Evolutionary conservation across 2,113 vertebrate genomes (phyloP).

Genomic region (Triplophysa tibetana): DNA sequence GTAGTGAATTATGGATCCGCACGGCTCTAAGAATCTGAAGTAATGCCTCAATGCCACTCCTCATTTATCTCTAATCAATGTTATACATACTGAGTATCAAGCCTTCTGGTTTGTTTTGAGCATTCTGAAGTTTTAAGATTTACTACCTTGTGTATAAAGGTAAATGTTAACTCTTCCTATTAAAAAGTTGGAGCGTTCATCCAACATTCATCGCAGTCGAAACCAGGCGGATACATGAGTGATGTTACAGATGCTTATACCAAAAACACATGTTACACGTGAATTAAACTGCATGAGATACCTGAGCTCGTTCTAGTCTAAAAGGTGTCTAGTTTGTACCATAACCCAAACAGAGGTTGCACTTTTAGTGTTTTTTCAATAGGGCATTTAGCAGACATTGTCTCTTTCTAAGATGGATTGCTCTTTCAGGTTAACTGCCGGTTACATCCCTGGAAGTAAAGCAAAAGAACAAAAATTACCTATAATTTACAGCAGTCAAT

Average conservation of each 20-base stretch:
- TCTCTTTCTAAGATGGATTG: too few species aligned
- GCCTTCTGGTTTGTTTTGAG: slow-evolving; percentile 5
- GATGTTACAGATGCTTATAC: background rate
- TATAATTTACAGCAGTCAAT: too few species aligned
- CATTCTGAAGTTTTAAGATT: slow-evolving; percentile 11
- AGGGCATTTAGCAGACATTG: too few species aligned
- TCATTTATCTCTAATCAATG: slow-evolving; percentile 45
- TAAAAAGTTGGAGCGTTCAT: background rate
- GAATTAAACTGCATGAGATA: background rate
- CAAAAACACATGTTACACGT: background rate
- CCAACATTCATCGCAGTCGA: background rate
- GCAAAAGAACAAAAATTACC: too few species aligned
- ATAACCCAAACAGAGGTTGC: too few species aligned
- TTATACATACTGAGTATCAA: slow-evolving; percentile 42
- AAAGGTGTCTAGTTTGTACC: too few species aligned
- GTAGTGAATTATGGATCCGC: slow-evolving; percentile 42
- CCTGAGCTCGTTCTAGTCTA: too few species aligned
- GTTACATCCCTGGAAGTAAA: too few species aligned
- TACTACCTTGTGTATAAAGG: background rate
- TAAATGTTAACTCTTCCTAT: background rate
- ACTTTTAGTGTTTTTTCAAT: too few species aligned
- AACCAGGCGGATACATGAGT: background rate
- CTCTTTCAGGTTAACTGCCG: too few species aligned
- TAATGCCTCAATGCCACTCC: slow-evolving; percentile 42
- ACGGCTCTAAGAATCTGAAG: slow-evolving; percentile 23